phyloP scores from a whole-genome alignment of 1,140 invertebrate genomes.

The Chrysomallon squamiferum region DNA sequence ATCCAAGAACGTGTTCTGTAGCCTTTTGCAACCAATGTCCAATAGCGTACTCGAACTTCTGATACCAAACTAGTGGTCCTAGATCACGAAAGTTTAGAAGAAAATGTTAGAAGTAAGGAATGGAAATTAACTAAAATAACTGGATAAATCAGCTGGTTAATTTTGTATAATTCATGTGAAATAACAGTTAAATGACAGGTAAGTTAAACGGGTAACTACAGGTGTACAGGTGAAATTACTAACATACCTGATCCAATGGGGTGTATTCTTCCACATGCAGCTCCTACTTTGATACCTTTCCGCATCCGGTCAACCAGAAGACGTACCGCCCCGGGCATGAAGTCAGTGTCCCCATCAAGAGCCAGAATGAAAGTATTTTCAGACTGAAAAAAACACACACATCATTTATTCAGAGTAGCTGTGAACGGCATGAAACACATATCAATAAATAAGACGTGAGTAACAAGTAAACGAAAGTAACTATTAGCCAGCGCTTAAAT shows the following conservation, averaged over 20 bases:
- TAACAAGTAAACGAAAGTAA: too few species aligned
- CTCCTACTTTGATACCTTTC: constrained; percentile 66
- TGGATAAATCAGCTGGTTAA: too few species aligned
- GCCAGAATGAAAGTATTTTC: constrained; percentile 68
- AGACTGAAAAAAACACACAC: constrained; percentile 55
- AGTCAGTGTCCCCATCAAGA: constrained; percentile 69
- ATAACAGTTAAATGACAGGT: too few species aligned
- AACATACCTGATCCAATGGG: constrained; percentile 33
- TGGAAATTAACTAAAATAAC: too few species aligned
- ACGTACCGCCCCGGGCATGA: constrained; percentile 66
- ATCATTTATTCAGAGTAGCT: too few species aligned
- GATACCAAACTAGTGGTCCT: constrained; percentile 71
- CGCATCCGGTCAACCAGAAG: constrained; percentile 67
- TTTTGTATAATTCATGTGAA: neutral
- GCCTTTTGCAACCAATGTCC: constrained; percentile 74
- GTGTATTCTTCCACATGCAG: constrained; percentile 68
- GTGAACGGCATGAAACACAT: too few species aligned
- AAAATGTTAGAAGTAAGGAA: too few species aligned
- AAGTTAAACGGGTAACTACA: neutral
- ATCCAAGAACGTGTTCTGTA: constrained; percentile 72
- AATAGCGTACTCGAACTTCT: constrained; percentile 73
- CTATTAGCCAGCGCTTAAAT: too few species aligned
- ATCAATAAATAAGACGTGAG: too few species aligned
- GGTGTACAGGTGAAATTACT: neutral
- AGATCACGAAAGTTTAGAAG: constrained; percentile 1